Percentiles rank a stretch among this genome's conserved stretches.
phyloP scores from a whole-genome alignment of 2,113 vertebrate species.

The Carassius gibelio region DNA sequence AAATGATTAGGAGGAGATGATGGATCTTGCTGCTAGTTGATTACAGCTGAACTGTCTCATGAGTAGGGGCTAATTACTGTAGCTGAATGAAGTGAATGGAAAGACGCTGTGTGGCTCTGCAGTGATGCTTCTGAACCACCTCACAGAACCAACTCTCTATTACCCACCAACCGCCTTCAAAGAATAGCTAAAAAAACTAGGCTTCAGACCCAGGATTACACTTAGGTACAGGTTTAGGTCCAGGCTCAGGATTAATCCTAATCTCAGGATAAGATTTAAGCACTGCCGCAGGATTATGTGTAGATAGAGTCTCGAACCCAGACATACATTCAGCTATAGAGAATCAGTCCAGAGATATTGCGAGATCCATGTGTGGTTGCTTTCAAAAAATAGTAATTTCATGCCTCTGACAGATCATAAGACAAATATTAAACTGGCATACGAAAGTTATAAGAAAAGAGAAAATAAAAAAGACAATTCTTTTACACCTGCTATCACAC shows the following conservation, averaged over 20 bases:
- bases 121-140: slow-evolving; percentile 38
- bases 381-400: background rate
- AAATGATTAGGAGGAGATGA: slow-evolving; percentile 64
- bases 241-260: slow-evolving; percentile 19
- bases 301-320: background rate
- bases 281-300: background rate
- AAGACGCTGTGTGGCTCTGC: slow-evolving; percentile 47
- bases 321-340: background rate
- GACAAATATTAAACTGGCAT: background rate
- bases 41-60: slow-evolving; percentile 66
- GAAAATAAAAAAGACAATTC: background rate
- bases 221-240: background rate
- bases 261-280: background rate
- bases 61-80: slow-evolving; percentile 60
- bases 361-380: background rate
- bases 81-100: slow-evolving; percentile 60
- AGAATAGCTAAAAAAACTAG: background rate
- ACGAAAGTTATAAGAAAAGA: background rate
- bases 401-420: background rate
- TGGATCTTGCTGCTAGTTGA: slow-evolving; percentile 61
- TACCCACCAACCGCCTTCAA: background rate
- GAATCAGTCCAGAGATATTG: background rate
- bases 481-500: background rate
- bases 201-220: slow-evolving; percentile 1
- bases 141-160: slow-evolving; percentile 31